Percentiles rank a stretch among this genome's conserved stretches.
Conservation (phyloP, 2,797 vertebrate species). For the Sciaenops ocellatus region DNA sequence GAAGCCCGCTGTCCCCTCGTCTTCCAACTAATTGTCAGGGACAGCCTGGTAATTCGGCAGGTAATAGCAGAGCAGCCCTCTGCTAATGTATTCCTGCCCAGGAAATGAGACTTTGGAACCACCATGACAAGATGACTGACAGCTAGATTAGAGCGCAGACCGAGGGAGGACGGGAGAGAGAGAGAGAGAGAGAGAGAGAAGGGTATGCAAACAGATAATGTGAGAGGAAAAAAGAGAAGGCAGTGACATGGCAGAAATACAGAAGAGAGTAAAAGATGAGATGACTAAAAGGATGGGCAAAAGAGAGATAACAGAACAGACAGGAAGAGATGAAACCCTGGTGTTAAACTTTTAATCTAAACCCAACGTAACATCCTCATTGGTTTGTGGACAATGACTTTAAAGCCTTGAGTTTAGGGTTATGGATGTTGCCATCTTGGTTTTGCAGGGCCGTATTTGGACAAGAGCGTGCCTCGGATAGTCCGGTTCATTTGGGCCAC, state of each 20-base stretch:
- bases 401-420: too few species aligned
- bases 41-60: constrained; percentile 74
- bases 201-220: constrained; percentile 24
- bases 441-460: too few species aligned
- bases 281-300: not conserved
- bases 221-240: not conserved
- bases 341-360: not conserved
- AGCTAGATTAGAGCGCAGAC: constrained; percentile 71
- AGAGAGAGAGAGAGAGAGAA: not conserved
- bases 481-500: too few species aligned
- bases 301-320: not conserved
- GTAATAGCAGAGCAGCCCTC: constrained; percentile 72
- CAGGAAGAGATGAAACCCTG: not conserved
- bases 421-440: too few species aligned
- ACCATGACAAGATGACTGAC: constrained; percentile 76
- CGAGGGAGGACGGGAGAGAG: constrained; percentile 19
- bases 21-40: constrained; percentile 69
- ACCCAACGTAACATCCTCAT: too few species aligned
- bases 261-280: not conserved
- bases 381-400: too few species aligned
- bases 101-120: constrained; percentile 76
- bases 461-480: too few species aligned
- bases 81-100: constrained; percentile 76
- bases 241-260: not conserved
- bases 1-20: constrained; percentile 44